Base-by-base conservation (phyloP, 2,797 vertebrate genomes). In the Pangasius larnaudii region DNA sequence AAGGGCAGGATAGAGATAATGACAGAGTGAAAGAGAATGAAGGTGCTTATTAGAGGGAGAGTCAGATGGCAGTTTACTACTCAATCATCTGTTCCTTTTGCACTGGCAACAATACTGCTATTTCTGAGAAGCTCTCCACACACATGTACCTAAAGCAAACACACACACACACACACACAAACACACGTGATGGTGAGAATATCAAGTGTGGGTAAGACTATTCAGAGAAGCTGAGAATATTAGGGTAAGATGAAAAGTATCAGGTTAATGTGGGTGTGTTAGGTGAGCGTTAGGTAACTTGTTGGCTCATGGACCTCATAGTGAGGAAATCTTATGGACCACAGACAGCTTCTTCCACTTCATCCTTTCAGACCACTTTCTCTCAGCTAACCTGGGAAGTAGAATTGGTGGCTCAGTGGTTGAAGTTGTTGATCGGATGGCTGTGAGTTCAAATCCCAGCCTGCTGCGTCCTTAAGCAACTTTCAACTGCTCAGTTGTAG, bases 11-110 rank as follows among this genome's bases (percentile, higher is more conserved):
- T 11, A 51, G 75, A 87, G 19, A 88, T 51, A 69, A 63, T 72
- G 33, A 61, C 22, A 74, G 36, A 61, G 58, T 39, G 39, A 77
- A 59, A 56, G 6, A 82, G 46, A 85, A 56, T 72, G 53, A 86
- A 59, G 11, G 63, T 71, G 83, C 83, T 85, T 85, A 85, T 85
- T 85, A 80, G 51, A 72, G 53, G 14, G 18, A 51, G 27, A 74
- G 67, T 61, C 71, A 86, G 85, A 36, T 42, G 18, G 75, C 58
- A 42, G 63, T 78, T 84, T 56, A 72, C 63, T 39, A 65, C 77
- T 49, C 56, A 75, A 85, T 85, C 69, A 85, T 85, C 49, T 56
- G 49, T 53, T 56, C 61, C 5, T 72, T 56, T 36, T 72, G 49
- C 22, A 9, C 39, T 63, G 24, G 67, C 63, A 72, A 74, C 53